Base-by-base conservation (phyloP, 2,888 invertebrate genomes). In the Bruchidius siliquastri region DNA sequence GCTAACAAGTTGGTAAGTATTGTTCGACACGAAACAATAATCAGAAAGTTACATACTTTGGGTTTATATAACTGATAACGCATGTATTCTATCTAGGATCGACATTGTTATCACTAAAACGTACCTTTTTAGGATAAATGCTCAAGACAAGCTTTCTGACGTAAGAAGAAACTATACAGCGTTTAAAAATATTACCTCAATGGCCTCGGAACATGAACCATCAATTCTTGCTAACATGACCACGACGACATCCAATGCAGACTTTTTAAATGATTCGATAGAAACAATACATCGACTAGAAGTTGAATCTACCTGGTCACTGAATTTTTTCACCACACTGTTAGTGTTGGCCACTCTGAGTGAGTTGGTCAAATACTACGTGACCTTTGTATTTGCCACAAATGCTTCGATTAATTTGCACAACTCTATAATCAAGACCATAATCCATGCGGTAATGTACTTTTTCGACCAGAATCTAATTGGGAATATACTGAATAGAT, bases 401-500 rank as follows among this genome's bases (percentile, higher is more conserved):
- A 79, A 75, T 70, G 82, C 81, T 0, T 82, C 84, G 0, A 70
- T 81, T 0, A 80, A 78, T 26, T 70, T 84, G 13, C 84, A 84
- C 72, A 81, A 80, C 67, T 76, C 72, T 20, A 84, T 83, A 83
- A 78, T 81, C 0, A 73, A 76, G 8, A 78, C 76, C 69, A 74
- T 83, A 20, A 71, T 81, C 8, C 75, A 80, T 69, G 81, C 82
- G 8, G 71, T 77, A 13, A 84, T 83, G 83, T 30, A 75, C 2
- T 84, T 84, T 70, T 84, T 82, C 73, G 83, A 84, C 71, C 80
- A 74, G 18, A 77, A 80, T 74, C 82, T 83, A 73, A 82, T 84
- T 68, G 84, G 83, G n/a, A 83, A 83, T 76, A 82, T 84, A 69
- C 74, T 84, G 71, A 84, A 83, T 71, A 79, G 84, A 73, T 84